These are phyloP conservation scores for Drosophila percnosoma DNA, from an alignment of 2,888 invertebrate genomes.

Conservation along the genomic window DNA sequence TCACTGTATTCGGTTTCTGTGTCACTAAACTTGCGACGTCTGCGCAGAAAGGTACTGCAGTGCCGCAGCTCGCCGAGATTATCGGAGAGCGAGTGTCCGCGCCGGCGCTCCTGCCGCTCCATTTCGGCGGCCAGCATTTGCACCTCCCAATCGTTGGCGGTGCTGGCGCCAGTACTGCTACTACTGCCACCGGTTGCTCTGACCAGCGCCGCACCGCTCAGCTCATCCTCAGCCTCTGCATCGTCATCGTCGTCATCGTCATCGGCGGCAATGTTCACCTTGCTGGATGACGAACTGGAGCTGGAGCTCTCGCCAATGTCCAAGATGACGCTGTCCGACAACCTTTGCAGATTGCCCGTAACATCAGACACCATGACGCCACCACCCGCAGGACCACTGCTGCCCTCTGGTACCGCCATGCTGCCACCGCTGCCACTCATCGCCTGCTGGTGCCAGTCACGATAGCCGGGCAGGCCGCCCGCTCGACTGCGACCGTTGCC, in stretches of 20 bases:
- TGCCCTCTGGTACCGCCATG: constrained; percentile 2
- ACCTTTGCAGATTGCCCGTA: constrained; percentile 85
- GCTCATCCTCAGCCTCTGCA: constrained; percentile 72
- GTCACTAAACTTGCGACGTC: constrained; percentile 83
- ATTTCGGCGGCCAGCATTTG: constrained; percentile 91
- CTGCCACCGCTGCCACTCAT: constrained; percentile 18
- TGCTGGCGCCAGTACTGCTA: constrained; percentile 9
- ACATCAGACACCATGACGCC: constrained; percentile 77
- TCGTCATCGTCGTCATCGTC: constrained; percentile 73
- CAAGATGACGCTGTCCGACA: constrained; percentile 84
- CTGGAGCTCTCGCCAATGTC: constrained; percentile 83
- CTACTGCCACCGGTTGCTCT: constrained; percentile 9
- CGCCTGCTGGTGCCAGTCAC: constrained; percentile 63
- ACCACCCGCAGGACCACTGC: constrained; percentile 5
- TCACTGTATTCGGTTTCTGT: constrained; percentile 84
- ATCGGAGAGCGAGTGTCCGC: constrained; percentile 81
- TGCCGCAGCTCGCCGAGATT: constrained; percentile 74
- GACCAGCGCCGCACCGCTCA: constrained; percentile 51
- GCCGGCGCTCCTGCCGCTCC: constrained; percentile 86
- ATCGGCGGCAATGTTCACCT: constrained; percentile 75
- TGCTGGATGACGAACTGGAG: constrained; percentile 81
- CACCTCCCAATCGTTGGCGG: constrained; percentile 90
- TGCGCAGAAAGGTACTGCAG: constrained; percentile 71
- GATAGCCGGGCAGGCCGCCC: constrained; percentile 40
- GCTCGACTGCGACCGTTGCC: constrained; percentile 55